Base-by-base conservation (phyloP, 2,888 invertebrate genomes). In the Brachyptera putata region DNA sequence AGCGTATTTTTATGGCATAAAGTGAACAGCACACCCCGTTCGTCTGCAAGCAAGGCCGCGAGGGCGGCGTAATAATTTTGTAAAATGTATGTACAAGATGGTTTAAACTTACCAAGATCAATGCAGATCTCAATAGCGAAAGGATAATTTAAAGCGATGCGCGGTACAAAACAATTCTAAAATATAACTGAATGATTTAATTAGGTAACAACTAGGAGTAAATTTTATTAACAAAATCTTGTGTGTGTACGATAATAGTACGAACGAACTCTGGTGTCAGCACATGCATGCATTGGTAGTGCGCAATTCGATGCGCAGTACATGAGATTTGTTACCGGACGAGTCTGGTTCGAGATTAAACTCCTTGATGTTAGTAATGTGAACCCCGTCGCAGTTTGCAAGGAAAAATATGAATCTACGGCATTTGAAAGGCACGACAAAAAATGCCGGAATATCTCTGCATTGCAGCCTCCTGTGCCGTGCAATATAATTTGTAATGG, bases 201-300 rank as follows among this genome's bases (percentile, higher is more conserved):
- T n/a, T 21, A 53, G 36, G 16, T 34, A 53, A 22, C 36, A 53
- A 53, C 53, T 5, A 53, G 22, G 53, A 36, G 36, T 21, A 14
- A 53, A 18, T 53, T 22, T 53, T 34, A 24, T 53, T 34, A 18
- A 46, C 46, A 46, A 21, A 46, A 46, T 46, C 46, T 16, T 53
- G 53, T 53, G 53, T 53, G 53, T 53, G 30, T 30, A 30, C 30
- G 30, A 30, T 30, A 7, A 7, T 30, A 30, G 30, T 30, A 30
- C 30, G 65, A 62, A 66, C 70, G 70, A 69, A 70, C 70, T 68
- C 69, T 70, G 69, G 67, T 70, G 66, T 66, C 64, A 66, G 65
- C 63, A 64, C 63, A 65, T 65, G 64, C 61, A 65, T 50, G 37
- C 30, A 7, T 18, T 43, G 21, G 18, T 16, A 18, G 36, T 61